These are phyloP conservation scores for Drosophila navojoa DNA, from an alignment of 1,140 invertebrate genomes.

Conservation along the genomic window DNA sequence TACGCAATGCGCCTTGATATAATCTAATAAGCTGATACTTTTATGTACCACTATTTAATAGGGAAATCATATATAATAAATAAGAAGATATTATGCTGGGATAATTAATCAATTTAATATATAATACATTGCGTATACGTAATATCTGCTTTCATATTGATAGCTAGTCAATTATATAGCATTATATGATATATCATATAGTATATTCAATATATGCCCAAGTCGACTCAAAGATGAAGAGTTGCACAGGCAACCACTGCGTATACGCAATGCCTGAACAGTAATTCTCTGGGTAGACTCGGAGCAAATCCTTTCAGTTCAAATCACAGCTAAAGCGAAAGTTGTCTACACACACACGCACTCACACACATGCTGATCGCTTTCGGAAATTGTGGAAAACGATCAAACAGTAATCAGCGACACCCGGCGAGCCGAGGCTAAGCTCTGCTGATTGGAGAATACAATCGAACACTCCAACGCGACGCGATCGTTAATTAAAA, in stretches of 20 bases:
- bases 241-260: not conserved
- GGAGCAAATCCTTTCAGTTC: slow-evolving; percentile 14
- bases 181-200: too few species aligned
- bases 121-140: too few species aligned
- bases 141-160: too few species aligned
- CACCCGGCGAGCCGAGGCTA: not conserved
- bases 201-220: too few species aligned
- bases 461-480: slow-evolving; percentile 62
- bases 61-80: too few species aligned
- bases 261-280: not conserved
- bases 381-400: slow-evolving; percentile 70
- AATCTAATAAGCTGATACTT: too few species aligned
- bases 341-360: slow-evolving; percentile 39
- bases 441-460: slow-evolving; percentile 1
- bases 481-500: slow-evolving; percentile 69
- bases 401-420: slow-evolving; percentile 30
- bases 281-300: not conserved
- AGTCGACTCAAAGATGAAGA: too few species aligned
- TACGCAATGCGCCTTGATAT: too few species aligned
- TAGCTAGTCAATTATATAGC: too few species aligned
- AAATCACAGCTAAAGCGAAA: slow-evolving; percentile 46
- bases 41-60: too few species aligned
- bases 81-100: too few species aligned
- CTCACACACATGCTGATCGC: slow-evolving; percentile 50
- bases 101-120: too few species aligned